Base-by-base conservation (phyloP, 2,888 invertebrate genomes). In the Cheilosia grossa region DNA sequence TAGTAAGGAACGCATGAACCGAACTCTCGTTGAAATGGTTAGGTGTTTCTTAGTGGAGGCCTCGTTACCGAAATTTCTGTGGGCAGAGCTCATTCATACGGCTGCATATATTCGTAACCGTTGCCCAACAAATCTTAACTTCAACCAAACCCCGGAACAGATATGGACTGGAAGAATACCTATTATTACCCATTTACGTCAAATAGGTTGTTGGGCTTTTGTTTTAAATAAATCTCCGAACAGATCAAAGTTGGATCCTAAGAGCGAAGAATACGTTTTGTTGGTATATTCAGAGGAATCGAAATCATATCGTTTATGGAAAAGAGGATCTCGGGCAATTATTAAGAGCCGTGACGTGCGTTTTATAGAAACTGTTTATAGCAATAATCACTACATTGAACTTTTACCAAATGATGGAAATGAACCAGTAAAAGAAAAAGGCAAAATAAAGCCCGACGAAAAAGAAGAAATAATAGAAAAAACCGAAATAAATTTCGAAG, bases 21-120 rank as follows among this genome's bases (percentile, higher is more conserved):
- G 42, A 7, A 63, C 61, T 17, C n/a, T 47, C 1, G 21, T 63
- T 27, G 47, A 47, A 47, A 63, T 54, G 54, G 17, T 30, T 15
- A n/a, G 53, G 3, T 53, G 53, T 27, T 27, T 90, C 82, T 47
- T 90, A 24, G 27, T 82, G 0, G 69, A 88, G n/a, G 59, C 83
- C 37, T 69, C 75, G 7, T 47, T 89, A 7, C 88, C 27, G 88
- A 89, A 72, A 44, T 37, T 75, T 19, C 49, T 87, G 21, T 88
- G 88, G 54, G 53, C 53, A 13, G 53, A 53, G 9, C 53, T 53
- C 2, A 27, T 53, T 19, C 59, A 42, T 27, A 59, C 80, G 49
- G 44, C 82, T 21, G 75, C 24, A 21, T 70, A 64, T 30, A 56
- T 73, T 42, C 47, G 73, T 42, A 73, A 67, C 30, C 42, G 77